These are phyloP conservation scores for Malacoctenus gilli DNA, from an alignment of 2,797 vertebrate genomes.

Conservation along the genomic window DNA sequence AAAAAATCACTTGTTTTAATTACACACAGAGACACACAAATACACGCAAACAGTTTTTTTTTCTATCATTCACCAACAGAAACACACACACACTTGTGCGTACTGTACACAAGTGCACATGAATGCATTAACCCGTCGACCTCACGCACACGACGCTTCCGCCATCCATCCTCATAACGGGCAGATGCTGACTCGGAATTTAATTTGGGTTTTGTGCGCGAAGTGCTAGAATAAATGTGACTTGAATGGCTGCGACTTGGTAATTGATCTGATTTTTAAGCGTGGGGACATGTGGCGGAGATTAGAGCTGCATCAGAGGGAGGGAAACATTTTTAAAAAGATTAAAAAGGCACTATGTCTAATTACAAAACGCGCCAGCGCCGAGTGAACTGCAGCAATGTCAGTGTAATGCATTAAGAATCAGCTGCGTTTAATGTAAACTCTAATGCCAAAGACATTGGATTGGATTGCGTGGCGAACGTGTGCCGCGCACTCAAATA, in stretches of 20 bases:
- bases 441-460: constrained; percentile 35
- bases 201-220: constrained; percentile 51
- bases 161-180: constrained; percentile 44
- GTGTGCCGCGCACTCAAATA: constrained; percentile 24
- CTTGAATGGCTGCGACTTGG: constrained; percentile 66
- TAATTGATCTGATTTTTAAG: constrained; percentile 79
- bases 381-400: constrained; percentile 44
- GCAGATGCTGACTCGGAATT: constrained; percentile 63
- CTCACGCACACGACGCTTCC: constrained; percentile 14
- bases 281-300: constrained; percentile 77
- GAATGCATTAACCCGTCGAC: constrained; percentile 19
- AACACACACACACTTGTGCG: constrained; percentile 24
- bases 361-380: constrained; percentile 73
- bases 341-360: constrained; percentile 81
- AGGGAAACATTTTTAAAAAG: constrained; percentile 63
- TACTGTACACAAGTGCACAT: constrained; percentile 26
- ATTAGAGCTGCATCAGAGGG: constrained; percentile 72
- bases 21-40: constrained; percentile 70
- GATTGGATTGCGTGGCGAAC: constrained; percentile 32
- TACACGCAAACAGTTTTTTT: constrained; percentile 41
- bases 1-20: constrained; percentile 82
- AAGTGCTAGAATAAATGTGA: constrained; percentile 46
- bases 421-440: constrained; percentile 16
- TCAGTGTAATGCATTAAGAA: constrained; percentile 30
- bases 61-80: constrained; percentile 3